A percentile compares a stretch with the other conserved stretches of the same genome.
Conservation (phyloP, 1,140 invertebrate genomes). For the Mya arenaria region DNA sequence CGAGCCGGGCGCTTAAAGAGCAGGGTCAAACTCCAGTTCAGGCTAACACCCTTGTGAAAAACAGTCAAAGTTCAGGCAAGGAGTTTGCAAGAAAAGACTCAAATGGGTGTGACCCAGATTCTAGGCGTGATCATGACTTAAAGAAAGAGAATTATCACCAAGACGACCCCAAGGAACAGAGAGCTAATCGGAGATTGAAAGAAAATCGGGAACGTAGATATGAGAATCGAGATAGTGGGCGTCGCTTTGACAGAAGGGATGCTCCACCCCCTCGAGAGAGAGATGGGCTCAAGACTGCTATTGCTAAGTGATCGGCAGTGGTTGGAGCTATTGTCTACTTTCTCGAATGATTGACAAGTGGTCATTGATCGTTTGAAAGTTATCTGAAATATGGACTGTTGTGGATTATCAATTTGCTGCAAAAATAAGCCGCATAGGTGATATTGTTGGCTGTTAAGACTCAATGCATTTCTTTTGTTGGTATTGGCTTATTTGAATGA, state of each 20-base stretch:
- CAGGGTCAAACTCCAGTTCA: constrained; percentile 68
- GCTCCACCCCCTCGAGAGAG: constrained; percentile 3
- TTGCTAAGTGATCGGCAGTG: neutral
- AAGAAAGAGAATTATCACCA: constrained; percentile 39
- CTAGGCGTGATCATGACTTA: constrained; percentile 48
- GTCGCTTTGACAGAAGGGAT: constrained; percentile 33
- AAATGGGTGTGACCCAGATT: constrained; percentile 31
- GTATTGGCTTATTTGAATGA: neutral
- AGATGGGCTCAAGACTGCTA: constrained; percentile 3
- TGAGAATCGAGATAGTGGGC: constrained; percentile 11
- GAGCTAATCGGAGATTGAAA: constrained; percentile 64
- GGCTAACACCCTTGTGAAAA: constrained; percentile 52
- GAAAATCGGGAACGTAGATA: constrained; percentile 69
- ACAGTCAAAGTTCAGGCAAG: constrained; percentile 55
- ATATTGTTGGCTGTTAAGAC: neutral
- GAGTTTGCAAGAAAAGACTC: constrained; percentile 68
- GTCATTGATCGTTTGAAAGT: neutral
- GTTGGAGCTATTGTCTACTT: neutral
- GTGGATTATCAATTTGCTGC: neutral
- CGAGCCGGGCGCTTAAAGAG: constrained; percentile 70
- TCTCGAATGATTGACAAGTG: neutral
- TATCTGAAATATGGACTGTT: neutral
- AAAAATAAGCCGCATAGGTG: neutral
- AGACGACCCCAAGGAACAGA: constrained; percentile 62
- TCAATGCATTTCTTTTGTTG: neutral